A percentile compares a stretch with the other conserved stretches of the same genome.
These are phyloP conservation scores for Anthopleura sola DNA, from an alignment of 64 coral and sea anemone genomes.

Conservation along the genomic window DNA sequence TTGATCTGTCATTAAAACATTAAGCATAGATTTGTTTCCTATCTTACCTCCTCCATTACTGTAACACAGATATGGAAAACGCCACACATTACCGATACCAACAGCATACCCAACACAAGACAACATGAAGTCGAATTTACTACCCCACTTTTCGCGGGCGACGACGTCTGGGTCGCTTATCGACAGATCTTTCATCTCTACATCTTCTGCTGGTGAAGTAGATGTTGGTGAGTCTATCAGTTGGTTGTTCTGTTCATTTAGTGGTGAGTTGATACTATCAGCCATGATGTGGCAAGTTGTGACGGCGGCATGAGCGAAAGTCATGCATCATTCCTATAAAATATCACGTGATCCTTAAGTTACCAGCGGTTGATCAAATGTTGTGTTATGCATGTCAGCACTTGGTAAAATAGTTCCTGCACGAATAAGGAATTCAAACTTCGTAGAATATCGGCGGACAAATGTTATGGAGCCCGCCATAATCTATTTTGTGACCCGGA, in stretches of 20 bases:
- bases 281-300: neutral
- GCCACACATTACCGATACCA: conserved; percentile 62
- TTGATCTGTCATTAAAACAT: too few relatives aligned
- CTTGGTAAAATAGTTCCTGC: too few relatives aligned
- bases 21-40: too few relatives aligned
- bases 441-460: too few relatives aligned
- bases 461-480: too few relatives aligned
- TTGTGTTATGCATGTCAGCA: too few relatives aligned
- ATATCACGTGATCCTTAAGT: too few relatives aligned
- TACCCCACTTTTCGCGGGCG: conserved; percentile 25
- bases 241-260: neutral
- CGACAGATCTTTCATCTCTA: neutral
- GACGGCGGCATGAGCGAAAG: too few relatives aligned
- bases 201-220: neutral
- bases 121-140: conserved; percentile 59
- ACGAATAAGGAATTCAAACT: too few relatives aligned
- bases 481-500: too few relatives aligned
- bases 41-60: conserved; percentile 61
- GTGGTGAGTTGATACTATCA: neutral
- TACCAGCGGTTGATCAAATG: too few relatives aligned
- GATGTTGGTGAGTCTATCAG: neutral
- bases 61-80: conserved; percentile 68
- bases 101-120: conserved; percentile 55
- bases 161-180: neutral
- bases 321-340: too few relatives aligned